Base-by-base conservation (phyloP, 2,797 vertebrate genomes). In the Myoxocephalus aenaeus region DNA sequence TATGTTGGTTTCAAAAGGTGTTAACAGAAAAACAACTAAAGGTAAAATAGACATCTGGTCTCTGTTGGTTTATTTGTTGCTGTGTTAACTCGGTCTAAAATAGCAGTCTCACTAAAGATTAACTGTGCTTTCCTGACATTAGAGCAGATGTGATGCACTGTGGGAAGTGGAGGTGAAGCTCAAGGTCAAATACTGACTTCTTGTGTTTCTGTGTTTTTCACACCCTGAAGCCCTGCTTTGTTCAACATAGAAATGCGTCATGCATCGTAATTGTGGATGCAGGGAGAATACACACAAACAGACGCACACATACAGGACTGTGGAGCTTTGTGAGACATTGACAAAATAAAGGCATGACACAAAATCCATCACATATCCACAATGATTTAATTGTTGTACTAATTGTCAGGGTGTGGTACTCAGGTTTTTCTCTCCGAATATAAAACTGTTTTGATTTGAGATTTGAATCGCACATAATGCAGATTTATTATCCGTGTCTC, bases 401-500 rank as follows among this genome's bases (percentile, higher is more conserved):
- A 7, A 34, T 62, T 51, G 56, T 13, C 32, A 51, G 36, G 25
- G 15, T 64, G 74, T 71, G 46, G 18, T 54, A 11, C 25, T 57
- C 15, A 42, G 29, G 15, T 42, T 46, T 32, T 36, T 54, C 29
- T 57, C 13, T 22, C 34, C 74, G n/a, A 1, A 32, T 61, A 27
- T 65, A 46, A 61, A 74, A 22, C 17, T 2, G 36, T 64, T 86
- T 70, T 61, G 65, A 73, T 46, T 46, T 78, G 56, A 48, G 42
- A 48, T 46, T 77, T 68, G 15, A 85, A 73, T 44, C 5, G 18
- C 53, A 38, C 48, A 69, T 58, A 63, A 77, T 57, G 48, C 51
- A 64, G 46, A 84, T 87, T 82, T 74, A 76, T 83, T 68, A 77
- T 74, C 36, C 22, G 40, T 38, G 7, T 68, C 50, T 84, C 62